phyloP scores from a whole-genome alignment of 2,113 vertebrate species.

The Perca flavescens region DNA sequence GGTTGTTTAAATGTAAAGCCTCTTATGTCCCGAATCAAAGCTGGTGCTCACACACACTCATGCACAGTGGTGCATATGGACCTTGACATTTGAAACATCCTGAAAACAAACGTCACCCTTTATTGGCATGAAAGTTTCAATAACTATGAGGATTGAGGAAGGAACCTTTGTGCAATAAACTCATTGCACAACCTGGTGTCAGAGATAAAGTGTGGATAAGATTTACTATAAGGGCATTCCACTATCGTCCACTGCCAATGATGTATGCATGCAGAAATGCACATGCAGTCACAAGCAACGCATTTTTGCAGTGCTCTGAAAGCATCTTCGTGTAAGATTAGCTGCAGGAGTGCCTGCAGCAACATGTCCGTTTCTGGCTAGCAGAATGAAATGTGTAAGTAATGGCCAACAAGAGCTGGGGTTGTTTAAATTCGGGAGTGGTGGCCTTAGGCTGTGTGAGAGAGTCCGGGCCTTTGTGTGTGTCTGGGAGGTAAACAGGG shows the following conservation, averaged over 20 bases:
- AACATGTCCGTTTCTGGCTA: conserved; percentile 62
- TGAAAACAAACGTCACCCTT: conserved; percentile 41
- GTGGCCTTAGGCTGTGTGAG: conserved; percentile 67
- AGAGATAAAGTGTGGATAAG: conserved; percentile 52
- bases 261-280: not conserved
- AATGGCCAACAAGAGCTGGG: conserved; percentile 41
- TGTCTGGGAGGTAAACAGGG: conserved; percentile 43
- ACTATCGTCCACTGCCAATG: not conserved
- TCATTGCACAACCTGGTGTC: conserved; percentile 43
- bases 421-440: conserved; percentile 74
- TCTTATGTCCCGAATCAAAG: conserved; percentile 6
- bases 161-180: conserved; percentile 43
- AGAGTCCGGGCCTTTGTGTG: conserved; percentile 27
- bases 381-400: conserved; percentile 35
- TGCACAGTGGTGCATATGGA: not conserved
- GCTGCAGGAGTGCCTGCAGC: conserved; percentile 63
- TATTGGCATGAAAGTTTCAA: too few species aligned
- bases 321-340: conserved; percentile 14
- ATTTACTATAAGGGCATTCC: conserved; percentile 11
- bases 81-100: conserved; percentile 35
- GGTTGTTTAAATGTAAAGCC: conserved; percentile 12
- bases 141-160: conserved; percentile 6
- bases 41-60: not conserved
- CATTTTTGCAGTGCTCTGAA: not conserved
- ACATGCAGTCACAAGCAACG: conserved; percentile 8